Evolutionary conservation across 2,888 invertebrate genomes (phyloP).

Genomic region (Auanema freiburgensis): DNA sequence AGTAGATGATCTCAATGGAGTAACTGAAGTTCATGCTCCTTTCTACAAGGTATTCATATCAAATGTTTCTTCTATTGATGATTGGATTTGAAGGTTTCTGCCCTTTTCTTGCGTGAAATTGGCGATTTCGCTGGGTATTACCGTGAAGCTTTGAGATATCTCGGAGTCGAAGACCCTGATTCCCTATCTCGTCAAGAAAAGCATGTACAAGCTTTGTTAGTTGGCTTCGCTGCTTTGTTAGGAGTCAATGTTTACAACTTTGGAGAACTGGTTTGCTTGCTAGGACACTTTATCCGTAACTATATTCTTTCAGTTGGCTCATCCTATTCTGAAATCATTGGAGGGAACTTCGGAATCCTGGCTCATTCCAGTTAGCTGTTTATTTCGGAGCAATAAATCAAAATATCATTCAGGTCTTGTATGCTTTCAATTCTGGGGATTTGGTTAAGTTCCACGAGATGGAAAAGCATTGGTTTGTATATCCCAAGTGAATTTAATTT

Average conservation of each 20-base stretch:
- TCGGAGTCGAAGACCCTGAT: constrained; percentile 69
- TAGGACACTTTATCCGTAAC: not conserved
- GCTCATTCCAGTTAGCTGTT: constrained; percentile 71
- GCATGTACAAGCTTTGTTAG: constrained; percentile 75
- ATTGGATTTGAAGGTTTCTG: constrained; percentile 34
- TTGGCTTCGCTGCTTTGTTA: constrained; percentile 88
- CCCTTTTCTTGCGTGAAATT: constrained; percentile 60
- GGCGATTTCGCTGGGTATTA: constrained; percentile 94
- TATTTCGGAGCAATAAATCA: constrained; percentile 69
- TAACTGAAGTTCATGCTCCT: constrained; percentile 60
- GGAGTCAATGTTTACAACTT: constrained; percentile 95
- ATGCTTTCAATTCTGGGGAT: constrained; percentile 84
- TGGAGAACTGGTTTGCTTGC: constrained; percentile 78
- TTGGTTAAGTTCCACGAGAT: constrained; percentile 62
- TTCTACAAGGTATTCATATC: constrained; percentile 51
- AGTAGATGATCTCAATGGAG: constrained; percentile 46
- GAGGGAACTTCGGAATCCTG: constrained; percentile 82
- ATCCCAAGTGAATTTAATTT: no score
- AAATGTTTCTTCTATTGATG: not conserved
- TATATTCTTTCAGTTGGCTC: constrained; percentile 76
- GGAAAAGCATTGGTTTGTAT: constrained; percentile 71
- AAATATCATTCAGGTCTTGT: constrained; percentile 65
- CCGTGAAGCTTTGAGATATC: constrained; percentile 81
- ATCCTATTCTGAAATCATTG: constrained; percentile 86
- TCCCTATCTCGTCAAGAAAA: constrained; percentile 46